Conservation (phyloP, 2,113 vertebrate species). For the Accipiter virgatus region DNA sequence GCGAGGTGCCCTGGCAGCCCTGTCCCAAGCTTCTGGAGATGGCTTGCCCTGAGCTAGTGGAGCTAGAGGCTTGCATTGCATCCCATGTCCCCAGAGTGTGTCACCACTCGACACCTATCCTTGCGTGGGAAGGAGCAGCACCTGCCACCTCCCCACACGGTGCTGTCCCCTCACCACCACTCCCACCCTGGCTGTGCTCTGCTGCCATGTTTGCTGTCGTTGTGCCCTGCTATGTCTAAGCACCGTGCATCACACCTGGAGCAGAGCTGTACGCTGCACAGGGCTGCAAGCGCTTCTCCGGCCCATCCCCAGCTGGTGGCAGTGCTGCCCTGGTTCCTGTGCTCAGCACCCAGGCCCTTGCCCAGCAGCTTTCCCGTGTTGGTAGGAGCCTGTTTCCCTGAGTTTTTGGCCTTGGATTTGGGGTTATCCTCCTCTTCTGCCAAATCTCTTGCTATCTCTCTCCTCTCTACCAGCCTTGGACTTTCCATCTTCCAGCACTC, state of each 20-base stretch:
- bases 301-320: neutral
- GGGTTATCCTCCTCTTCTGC: neutral
- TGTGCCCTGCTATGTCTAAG: neutral
- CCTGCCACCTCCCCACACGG: rapidly evolving
- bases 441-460: neutral
- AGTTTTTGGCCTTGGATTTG: neutral
- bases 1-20: neutral
- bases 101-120: rapidly evolving
- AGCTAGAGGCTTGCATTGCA: neutral
- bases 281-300: neutral
- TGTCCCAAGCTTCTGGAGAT: neutral
- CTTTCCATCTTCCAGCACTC: neutral
- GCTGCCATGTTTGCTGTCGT: rapidly evolving
- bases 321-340: neutral
- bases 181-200: neutral
- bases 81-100: rapidly evolving
- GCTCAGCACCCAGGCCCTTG: neutral
- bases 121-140: neutral
- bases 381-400: neutral
- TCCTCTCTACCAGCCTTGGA: neutral
- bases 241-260: rapidly evolving
- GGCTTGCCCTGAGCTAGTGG: neutral
- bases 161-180: neutral
- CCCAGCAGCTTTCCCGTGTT: neutral
- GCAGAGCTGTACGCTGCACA: neutral